Conservation (phyloP, 2,888 invertebrate species). For the Pachymerium ferrugineum region DNA sequence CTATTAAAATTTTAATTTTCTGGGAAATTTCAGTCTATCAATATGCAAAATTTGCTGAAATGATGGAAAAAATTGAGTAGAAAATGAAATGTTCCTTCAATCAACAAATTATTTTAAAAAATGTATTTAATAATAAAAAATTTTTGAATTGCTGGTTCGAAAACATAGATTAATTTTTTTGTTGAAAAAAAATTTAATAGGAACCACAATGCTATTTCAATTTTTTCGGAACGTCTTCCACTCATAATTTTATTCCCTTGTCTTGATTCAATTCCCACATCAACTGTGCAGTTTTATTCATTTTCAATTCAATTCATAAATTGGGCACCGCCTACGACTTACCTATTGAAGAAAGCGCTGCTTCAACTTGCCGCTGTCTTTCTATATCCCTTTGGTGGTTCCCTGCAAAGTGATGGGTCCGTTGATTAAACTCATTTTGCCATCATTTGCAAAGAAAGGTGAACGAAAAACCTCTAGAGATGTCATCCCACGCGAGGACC, state of each 20-base stretch:
- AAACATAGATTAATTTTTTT: too few relatives aligned
- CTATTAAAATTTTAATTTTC: background rate
- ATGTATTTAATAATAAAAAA: too few relatives aligned
- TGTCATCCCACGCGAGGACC: conserved; percentile 12
- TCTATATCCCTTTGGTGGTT: conserved; percentile 24
- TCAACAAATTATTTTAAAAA: background rate
- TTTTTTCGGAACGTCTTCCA: too few relatives aligned
- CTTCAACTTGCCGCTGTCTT: conserved; percentile 12
- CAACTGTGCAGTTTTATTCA: conserved; percentile 5
- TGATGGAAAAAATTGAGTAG: background rate
- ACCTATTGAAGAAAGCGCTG: too few relatives aligned
- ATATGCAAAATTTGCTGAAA: background rate
- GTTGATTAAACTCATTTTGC: conserved; percentile 27
- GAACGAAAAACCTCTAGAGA: conserved; percentile 14
- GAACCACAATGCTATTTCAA: too few relatives aligned
- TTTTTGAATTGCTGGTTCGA: too few relatives aligned
- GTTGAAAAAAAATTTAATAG: background rate
- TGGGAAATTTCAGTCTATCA: background rate
- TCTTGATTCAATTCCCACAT: conserved; percentile 7
- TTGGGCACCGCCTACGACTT: conserved; percentile 22
- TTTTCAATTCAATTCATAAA: conserved; percentile 19
- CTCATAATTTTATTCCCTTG: background rate
- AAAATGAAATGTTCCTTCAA: background rate
- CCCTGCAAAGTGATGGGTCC: conserved; percentile 6
- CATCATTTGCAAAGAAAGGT: conserved; percentile 27